These are phyloP conservation scores for Cisticola juncidis DNA, from an alignment of 2,113 vertebrate species.

Conservation along the genomic window DNA sequence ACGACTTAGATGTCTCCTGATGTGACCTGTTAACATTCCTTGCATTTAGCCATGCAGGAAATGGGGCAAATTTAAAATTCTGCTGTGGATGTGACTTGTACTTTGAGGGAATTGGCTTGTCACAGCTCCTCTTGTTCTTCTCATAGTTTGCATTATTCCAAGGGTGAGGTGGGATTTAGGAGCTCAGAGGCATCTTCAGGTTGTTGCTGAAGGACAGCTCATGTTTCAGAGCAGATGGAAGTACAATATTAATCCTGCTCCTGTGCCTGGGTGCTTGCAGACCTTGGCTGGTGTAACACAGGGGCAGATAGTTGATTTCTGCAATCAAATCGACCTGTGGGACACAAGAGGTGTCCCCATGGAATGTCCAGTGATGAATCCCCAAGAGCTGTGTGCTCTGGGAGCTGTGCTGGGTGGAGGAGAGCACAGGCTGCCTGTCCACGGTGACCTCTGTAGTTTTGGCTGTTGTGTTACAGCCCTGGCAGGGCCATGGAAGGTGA, in stretches of 20 bases:
- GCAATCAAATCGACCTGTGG: not conserved
- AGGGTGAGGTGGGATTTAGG: not conserved
- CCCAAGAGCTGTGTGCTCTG: not conserved
- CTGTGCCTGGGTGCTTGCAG: not conserved
- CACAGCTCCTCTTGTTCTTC: not conserved
- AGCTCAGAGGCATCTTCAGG: not conserved
- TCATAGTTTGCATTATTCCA: not conserved
- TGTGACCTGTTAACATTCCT: not conserved
- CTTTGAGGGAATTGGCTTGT: not conserved
- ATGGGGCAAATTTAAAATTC: not conserved
- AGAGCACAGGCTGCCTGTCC: not conserved
- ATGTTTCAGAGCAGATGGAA: not conserved
- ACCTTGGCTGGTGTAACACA: not conserved
- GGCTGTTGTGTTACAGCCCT: not conserved
- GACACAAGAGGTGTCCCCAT: not conserved
- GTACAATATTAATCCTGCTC: not conserved
- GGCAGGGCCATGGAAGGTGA: not conserved
- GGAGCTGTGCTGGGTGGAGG: not conserved
- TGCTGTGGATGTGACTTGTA: not conserved
- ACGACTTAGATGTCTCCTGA: not conserved
- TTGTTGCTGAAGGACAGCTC: not conserved
- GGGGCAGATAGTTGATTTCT: conserved; percentile 1
- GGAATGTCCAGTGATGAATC: not conserved
- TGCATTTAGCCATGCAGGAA: not conserved
- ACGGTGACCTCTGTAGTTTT: not conserved